Evolutionary conservation across 2,797 vertebrate genomes (phyloP), one percentile per base, ranked within the genome.

Genomic region (Channa striata): DNA sequence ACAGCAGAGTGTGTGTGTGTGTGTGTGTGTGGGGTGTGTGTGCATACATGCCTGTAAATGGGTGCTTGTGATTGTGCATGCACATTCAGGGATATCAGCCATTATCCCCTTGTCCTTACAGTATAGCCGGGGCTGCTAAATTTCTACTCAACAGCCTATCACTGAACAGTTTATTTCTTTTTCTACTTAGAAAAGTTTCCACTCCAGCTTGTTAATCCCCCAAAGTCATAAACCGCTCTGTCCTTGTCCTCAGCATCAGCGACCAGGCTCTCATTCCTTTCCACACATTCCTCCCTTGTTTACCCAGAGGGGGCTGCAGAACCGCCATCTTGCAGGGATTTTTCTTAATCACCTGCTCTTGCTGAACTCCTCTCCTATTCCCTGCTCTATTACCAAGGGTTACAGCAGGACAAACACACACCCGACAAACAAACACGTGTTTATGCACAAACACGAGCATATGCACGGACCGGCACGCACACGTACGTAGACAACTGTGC

Each of bases 251-350:
- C 85, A 25, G 73, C 81, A 72, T 80, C 81, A 78, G 85, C 82
- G 81, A 88, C 81, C 77, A 62, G 78, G 68, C 83, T 83, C 81
- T 83, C 82, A 70, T 80, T 85, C 77, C 80, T 84, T 78, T 77
- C 78, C 77, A 50, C 82, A 83, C 70, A 70, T 85, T 72, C 48
- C 67, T 77, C 73, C 81, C 78, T 72, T 88, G 88, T 91, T 90
- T 91, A 89, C 87, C 87, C 88, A 78, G 76, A 84, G 88, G 89
- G 87, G 80, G 79, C 84, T 77, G 72, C 80, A 74, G 67, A 68
- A 61, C 71, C 81, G 69, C 90, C 91, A 93, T 90, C 89, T 91
- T 91, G 87, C 84, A 86, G 86, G 86, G 88, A 87, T 87, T 93
- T 89, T 91, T 84, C 85, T 87, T 88, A 90, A 91, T 93, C 90